These are phyloP conservation scores for Piprites chloris DNA, from an alignment of 2,113 vertebrate genomes.

Conservation along the genomic window DNA sequence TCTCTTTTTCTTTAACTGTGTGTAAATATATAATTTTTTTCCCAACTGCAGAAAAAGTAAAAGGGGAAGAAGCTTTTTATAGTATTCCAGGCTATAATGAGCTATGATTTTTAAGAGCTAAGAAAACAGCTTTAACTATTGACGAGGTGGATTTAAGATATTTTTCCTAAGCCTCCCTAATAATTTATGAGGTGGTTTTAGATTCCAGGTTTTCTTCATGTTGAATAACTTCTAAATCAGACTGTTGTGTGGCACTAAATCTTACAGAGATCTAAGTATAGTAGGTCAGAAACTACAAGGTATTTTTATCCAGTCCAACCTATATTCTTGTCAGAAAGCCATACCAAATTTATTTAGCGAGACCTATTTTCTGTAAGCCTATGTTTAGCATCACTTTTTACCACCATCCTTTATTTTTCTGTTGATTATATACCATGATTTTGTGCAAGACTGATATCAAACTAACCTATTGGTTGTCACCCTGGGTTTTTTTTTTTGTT, in stretches of 20 bases:
- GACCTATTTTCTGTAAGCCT: constrained; percentile 56
- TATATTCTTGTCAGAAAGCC: constrained; percentile 63
- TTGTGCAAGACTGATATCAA: not conserved
- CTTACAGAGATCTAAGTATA: constrained; percentile 50
- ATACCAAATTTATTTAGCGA: constrained; percentile 21
- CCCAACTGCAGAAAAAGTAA: not conserved
- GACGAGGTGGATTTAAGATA: constrained; percentile 42
- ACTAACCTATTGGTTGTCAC: not conserved
- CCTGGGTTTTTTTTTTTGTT: not conserved
- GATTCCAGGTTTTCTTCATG: constrained; percentile 42
- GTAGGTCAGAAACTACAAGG: constrained; percentile 52
- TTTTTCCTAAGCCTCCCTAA: constrained; percentile 38
- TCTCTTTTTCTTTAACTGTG: not conserved
- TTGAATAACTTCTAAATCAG: constrained; percentile 61
- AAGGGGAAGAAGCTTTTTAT: constrained; percentile 18
- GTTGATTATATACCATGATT: not conserved
- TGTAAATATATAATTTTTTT: not conserved
- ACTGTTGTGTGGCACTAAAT: constrained; percentile 18
- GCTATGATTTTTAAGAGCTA: constrained; percentile 44
- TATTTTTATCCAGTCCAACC: constrained; percentile 66
- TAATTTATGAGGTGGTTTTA: constrained; percentile 60
- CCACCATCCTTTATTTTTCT: not conserved
- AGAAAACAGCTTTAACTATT: constrained; percentile 42
- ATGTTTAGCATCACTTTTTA: constrained; percentile 30
- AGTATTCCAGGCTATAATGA: constrained; percentile 4